Evolutionary conservation across 53 echinoderm and acorn worm species (phyloP).

Genomic region (Luidia sarsii): DNA sequence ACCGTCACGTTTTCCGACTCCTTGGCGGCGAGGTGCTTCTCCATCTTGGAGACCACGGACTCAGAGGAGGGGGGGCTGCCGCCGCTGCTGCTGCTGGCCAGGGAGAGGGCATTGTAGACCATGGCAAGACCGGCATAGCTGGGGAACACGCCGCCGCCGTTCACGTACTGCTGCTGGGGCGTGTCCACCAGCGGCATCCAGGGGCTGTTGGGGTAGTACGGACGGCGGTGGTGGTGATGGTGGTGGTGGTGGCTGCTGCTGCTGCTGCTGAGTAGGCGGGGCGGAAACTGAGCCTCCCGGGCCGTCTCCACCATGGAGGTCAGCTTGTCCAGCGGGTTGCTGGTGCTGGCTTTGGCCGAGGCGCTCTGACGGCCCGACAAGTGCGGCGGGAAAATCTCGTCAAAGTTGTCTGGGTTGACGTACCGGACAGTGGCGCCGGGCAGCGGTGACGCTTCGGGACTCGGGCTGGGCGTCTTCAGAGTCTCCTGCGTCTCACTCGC

Average conservation of each 20-base stretch:
- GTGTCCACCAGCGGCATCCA: conserved; percentile 49
- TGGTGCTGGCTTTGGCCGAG: conserved; percentile 3
- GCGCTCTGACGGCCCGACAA: neutral
- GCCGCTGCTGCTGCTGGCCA: conserved; percentile 25
- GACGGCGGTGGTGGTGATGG: conserved; percentile 27
- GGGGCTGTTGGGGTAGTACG: conserved; percentile 11
- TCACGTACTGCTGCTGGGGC: conserved; percentile 33
- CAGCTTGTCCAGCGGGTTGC: conserved; percentile 84
- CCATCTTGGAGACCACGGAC: conserved; percentile 46
- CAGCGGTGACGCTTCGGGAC: neutral
- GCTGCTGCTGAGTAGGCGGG: conserved; percentile 37
- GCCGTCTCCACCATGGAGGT: conserved; percentile 94
- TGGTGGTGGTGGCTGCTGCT: no score
- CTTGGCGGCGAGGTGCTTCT: conserved; percentile 32
- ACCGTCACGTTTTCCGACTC: conserved; percentile 58
- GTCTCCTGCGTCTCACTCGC: neutral
- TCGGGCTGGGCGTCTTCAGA: conserved; percentile 10
- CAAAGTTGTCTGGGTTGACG: conserved; percentile 93
- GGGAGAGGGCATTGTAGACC: conserved; percentile 51
- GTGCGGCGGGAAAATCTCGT: conserved; percentile 71
- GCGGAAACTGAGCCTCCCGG: conserved; percentile 73
- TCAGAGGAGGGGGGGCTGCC: no score
- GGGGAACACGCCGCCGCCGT: conserved; percentile 42
- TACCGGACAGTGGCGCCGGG: conserved; percentile 57
- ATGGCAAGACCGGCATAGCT: conserved; percentile 56